Percentiles rank a stretch among this genome's conserved stretches.
These are phyloP conservation scores for Lycia hirtaria DNA, from an alignment of 2,888 invertebrate species.

Conservation along the genomic window DNA sequence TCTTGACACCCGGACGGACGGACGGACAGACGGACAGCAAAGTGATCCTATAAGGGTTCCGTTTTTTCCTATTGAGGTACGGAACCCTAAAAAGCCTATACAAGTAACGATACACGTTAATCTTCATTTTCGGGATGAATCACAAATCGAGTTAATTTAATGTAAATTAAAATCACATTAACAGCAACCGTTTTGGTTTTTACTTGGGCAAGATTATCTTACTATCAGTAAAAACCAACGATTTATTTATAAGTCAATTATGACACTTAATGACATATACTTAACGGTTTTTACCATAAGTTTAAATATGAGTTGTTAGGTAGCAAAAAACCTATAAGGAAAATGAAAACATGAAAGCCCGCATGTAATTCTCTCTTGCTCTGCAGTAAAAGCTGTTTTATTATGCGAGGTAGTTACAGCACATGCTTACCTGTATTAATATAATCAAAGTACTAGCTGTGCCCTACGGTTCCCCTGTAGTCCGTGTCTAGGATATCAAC, in stretches of 20 bases:
- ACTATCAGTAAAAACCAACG: background rate
- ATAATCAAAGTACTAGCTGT: no score
- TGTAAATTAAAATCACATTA: conserved; percentile 18
- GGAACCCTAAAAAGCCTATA: background rate
- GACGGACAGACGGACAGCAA: no score
- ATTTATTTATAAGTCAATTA: background rate
- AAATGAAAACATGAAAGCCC: conserved; percentile 1
- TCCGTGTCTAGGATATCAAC: no score
- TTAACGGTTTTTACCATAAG: background rate
- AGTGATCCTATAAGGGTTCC: no score
- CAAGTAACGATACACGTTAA: background rate
- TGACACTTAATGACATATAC: background rate
- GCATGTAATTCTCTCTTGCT: conserved; percentile 4
- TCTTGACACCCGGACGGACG: no score
- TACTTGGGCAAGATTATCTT: background rate
- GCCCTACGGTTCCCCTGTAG: no score
- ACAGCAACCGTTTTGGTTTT: conserved; percentile 1
- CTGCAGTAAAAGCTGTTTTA: conserved; percentile 2
- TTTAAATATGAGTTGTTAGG: background rate
- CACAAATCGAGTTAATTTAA: conserved; percentile 1
- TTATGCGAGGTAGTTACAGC: background rate
- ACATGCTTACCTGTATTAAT: no score
- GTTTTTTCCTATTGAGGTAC: no score
- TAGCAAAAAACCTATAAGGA: background rate
- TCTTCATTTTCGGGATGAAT: conserved; percentile 2